Base-by-base conservation (phyloP, 1,140 invertebrate species). In the Parasteatoda tepidariorum region DNA sequence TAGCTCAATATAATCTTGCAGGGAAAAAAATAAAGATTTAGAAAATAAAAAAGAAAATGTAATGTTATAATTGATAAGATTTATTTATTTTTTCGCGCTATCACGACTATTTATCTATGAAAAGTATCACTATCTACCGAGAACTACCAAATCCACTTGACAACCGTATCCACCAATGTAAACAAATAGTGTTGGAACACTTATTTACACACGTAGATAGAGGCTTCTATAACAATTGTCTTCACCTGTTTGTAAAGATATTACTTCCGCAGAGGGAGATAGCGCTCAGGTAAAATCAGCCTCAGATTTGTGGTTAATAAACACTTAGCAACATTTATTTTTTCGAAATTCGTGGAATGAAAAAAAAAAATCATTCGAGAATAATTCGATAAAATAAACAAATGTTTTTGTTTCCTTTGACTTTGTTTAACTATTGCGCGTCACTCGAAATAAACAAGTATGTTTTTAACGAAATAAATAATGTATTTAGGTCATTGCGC, bases 151-250 rank as follows among this genome's bases (percentile, higher is more conserved):
- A n/a, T 31, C 55, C 78, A 68, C 78, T 82, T 82, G 57, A 82
- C 78, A 71, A 82, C 78, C 31, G 78, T 82, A 82, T 48, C 78
- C 48, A 82, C 78, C 61, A 82, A 82, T 48, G 62, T 82, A 82
- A 82, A 82, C 78, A 82, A 68, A 61, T 82, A 82, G 26, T 64
- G 68, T 33, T 18, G 68, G n/a, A 41, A 78, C 54, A 67, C 26
- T 82, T 70, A 62, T 82, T 82, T 71, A 57, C 55, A 48, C 59
- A 38, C 3, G 13, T 9, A 57, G 76, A 68, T 79, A 79, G 61
- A 79, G 54, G 76, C 15, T 59, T 26, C 64, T 68, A 18, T 38
- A 22, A 41, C 61, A 64, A 79, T 79, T 79, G 76, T 79, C 62
- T 38, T 61, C 57, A 59, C 66, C 31, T 68, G 64, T 79, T n/a